phyloP scores from a whole-genome alignment of 2,888 invertebrate genomes.

The Diachrysia chrysitis region DNA sequence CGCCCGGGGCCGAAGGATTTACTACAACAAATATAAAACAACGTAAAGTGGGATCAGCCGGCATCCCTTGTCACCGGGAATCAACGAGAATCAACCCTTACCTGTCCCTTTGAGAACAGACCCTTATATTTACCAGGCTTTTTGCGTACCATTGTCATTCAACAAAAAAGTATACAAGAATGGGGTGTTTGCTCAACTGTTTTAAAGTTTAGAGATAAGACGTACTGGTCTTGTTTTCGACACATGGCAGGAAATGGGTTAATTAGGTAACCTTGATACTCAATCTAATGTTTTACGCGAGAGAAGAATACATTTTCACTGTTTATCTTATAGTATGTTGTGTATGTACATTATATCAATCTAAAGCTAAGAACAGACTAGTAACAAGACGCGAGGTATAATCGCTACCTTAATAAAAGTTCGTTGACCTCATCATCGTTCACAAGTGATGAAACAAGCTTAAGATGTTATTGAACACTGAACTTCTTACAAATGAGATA shows the following conservation, averaged over 20 bases:
- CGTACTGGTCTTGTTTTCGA: conserved; percentile 14
- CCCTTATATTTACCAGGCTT: conserved; percentile 73
- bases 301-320: background rate
- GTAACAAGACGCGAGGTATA: background rate
- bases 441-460: background rate
- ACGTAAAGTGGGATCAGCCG: conserved; percentile 70
- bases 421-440: background rate
- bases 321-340: too few relatives aligned
- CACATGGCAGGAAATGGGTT: background rate
- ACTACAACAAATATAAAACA: conserved; percentile 58
- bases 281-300: background rate
- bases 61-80: conserved; percentile 71
- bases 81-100: conserved; percentile 67
- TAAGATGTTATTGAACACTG: background rate
- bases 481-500: background rate
- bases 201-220: conserved; percentile 58
- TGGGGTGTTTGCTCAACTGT: conserved; percentile 64
- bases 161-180: conserved; percentile 64
- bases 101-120: conserved; percentile 77
- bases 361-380: background rate
- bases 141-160: conserved; percentile 75
- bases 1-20: conserved; percentile 47
- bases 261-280: background rate
- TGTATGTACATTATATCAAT: too few relatives aligned
- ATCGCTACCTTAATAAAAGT: background rate